Evolutionary conservation across 2,888 invertebrate species (phyloP).

Genomic region (Archaeoteleia sp.): DNA sequence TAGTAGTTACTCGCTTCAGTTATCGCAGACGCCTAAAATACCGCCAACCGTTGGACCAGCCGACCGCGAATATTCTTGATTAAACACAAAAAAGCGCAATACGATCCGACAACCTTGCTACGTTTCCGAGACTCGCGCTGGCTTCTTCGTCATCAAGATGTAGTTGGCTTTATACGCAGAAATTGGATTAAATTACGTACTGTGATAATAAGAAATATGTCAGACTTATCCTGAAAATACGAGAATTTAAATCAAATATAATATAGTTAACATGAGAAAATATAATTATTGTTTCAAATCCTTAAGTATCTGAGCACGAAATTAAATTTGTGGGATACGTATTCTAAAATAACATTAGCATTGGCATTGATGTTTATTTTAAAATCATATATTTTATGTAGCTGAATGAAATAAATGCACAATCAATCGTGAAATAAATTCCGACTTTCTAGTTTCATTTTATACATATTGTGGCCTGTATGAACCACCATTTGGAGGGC

Average conservation of each 20-base stretch:
- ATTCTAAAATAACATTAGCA: too few species aligned
- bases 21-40: constrained; percentile 57
- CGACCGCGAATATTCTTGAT: constrained; percentile 74
- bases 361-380: too few species aligned
- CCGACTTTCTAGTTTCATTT: too few species aligned
- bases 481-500: too few species aligned
- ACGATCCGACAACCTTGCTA: constrained; percentile 25
- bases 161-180: constrained; percentile 59
- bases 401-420: too few species aligned
- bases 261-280: too few species aligned
- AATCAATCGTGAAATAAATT: too few species aligned
- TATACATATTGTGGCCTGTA: too few species aligned
- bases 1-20: constrained; percentile 51
- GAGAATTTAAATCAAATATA: background rate
- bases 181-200: constrained; percentile 60
- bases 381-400: too few species aligned
- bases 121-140: constrained; percentile 52
- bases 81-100: constrained; percentile 68
- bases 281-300: too few species aligned
- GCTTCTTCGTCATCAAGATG: constrained; percentile 59
- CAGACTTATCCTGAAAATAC: background rate
- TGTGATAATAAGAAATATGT: constrained; percentile 27
- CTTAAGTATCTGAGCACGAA: too few species aligned
- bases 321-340: too few species aligned
- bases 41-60: constrained; percentile 56